These are phyloP conservation scores for Himalopsyche tibetana DNA, from an alignment of 2,888 invertebrate species.

Conservation along the genomic window DNA sequence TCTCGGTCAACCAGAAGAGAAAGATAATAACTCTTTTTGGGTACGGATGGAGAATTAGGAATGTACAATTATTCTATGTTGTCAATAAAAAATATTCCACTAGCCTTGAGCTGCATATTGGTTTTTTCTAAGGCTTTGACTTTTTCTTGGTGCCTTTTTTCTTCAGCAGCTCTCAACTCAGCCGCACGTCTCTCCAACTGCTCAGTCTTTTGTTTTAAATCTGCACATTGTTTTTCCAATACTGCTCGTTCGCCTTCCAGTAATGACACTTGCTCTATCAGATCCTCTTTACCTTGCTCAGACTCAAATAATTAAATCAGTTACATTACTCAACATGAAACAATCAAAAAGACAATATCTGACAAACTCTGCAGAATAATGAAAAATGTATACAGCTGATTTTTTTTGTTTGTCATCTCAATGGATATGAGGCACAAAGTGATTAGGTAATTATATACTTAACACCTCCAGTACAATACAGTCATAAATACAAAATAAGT, in stretches of 20 bases:
- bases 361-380: too few relatives aligned
- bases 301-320: constrained; percentile 73
- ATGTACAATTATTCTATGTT: constrained; percentile 14
- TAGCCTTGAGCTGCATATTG: constrained; percentile 93
- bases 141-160: constrained; percentile 95
- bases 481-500: too few relatives aligned
- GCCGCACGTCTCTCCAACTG: constrained; percentile 88
- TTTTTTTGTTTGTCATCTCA: too few relatives aligned
- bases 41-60: too few relatives aligned
- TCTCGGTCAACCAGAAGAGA: too few relatives aligned
- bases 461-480: too few relatives aligned
- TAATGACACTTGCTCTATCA: constrained; percentile 84
- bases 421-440: too few relatives aligned
- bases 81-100: background rate
- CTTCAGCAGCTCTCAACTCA: constrained; percentile 91
- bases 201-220: constrained; percentile 81
- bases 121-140: constrained; percentile 94
- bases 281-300: constrained; percentile 91
- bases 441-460: too few relatives aligned
- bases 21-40: too few relatives aligned
- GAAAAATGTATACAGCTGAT: too few relatives aligned
- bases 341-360: too few relatives aligned
- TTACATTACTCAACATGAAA: background rate
- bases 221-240: constrained; percentile 79
- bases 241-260: constrained; percentile 82